These are phyloP conservation scores for Paracanthobrama guichenoti DNA, from an alignment of 2,113 vertebrate genomes.

Conservation along the genomic window DNA sequence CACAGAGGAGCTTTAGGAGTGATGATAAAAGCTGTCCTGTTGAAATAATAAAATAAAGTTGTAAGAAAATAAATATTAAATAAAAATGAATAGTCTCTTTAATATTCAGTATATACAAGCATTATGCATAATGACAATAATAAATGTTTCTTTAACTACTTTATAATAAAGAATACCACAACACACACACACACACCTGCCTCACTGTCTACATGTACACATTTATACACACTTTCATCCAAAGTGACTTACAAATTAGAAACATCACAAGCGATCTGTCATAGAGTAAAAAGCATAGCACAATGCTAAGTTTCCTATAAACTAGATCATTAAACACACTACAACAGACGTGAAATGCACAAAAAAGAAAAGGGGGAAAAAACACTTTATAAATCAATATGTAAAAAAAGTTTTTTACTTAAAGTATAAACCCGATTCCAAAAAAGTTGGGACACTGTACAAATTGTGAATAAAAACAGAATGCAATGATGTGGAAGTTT, in stretches of 20 bases:
- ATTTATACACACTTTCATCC: slow-evolving; percentile 6
- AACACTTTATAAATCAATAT: not conserved
- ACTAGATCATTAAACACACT: not conserved
- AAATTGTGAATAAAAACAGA: too few relatives aligned
- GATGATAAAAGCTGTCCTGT: not conserved
- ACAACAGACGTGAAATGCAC: not conserved
- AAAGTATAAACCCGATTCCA: too few relatives aligned
- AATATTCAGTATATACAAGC: not conserved
- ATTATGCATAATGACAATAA: not conserved
- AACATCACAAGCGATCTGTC: not conserved
- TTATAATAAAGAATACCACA: too few relatives aligned
- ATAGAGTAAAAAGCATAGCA: not conserved
- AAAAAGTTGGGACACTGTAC: too few relatives aligned
- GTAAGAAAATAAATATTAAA: not conserved
- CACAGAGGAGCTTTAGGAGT: not conserved
- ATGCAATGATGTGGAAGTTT: too few relatives aligned
- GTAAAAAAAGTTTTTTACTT: too few relatives aligned
- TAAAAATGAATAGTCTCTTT: not conserved
- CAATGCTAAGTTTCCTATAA: not conserved
- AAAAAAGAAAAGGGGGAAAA: not conserved
- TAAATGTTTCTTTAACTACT: not conserved
- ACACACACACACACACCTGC: not conserved
- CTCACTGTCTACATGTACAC: not conserved
- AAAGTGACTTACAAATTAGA: not conserved
- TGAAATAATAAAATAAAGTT: not conserved